phyloP scores from a whole-genome alignment of 2,113 vertebrate genomes.

The Muntiacus muntjak region DNA sequence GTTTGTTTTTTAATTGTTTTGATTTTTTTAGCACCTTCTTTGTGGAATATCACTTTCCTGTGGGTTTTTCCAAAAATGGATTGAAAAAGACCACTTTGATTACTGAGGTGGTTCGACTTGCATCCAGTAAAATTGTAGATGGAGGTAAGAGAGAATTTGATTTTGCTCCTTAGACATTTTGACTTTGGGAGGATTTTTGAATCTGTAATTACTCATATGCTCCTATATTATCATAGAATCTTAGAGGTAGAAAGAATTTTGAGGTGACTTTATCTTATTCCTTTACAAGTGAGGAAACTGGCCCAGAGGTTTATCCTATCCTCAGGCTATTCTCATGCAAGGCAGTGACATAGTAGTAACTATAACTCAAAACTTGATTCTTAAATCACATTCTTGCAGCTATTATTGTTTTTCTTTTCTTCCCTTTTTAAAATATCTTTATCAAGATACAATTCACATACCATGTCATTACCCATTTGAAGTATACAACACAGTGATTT shows the following conservation, averaged over 20 bases:
- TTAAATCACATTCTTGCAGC: background rate
- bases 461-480: background rate
- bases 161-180: background rate
- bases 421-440: background rate
- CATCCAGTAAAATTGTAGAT: slow-evolving; percentile 87
- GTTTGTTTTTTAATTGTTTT: slow-evolving; percentile 39
- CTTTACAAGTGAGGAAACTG: background rate
- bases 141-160: slow-evolving; percentile 80
- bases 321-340: background rate
- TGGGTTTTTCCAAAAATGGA: slow-evolving; percentile 77
- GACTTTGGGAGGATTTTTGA: slow-evolving; percentile 16
- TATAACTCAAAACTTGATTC: background rate
- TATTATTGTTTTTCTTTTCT: background rate
- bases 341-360: background rate
- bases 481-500: background rate
- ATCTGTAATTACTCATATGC: slow-evolving; percentile 17
- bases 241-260: slow-evolving; percentile 15
- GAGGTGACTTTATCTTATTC: background rate
- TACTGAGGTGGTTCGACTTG: slow-evolving; percentile 83
- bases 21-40: slow-evolving; percentile 87
- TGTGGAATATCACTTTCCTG: slow-evolving; percentile 90
- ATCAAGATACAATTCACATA: background rate
- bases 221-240: slow-evolving; percentile 4
- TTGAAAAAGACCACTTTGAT: slow-evolving; percentile 70
- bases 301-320: background rate